Evolutionary conservation across 2,113 vertebrate species (phyloP), one percentile per base, ranked within the genome.

Genomic region (Mellivora capensis): DNA sequence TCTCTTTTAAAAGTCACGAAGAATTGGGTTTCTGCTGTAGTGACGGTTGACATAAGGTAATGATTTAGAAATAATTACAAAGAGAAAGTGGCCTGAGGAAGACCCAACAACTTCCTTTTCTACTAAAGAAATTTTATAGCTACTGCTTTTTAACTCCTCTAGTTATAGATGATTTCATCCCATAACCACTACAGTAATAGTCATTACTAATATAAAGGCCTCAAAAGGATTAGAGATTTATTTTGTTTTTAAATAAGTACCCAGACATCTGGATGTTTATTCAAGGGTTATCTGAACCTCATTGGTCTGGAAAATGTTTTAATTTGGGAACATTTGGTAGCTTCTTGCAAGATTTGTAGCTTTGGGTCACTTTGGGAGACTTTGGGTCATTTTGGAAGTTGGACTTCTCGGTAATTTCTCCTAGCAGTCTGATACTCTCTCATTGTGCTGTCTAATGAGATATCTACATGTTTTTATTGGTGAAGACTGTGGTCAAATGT

Each of bases 31-130:
- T 57, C 85, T 59, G 83, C 90, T 52, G 71, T 95, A 21, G 91
- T 84, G 29, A 94, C 74, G 49, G 74, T 4, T 37, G 83, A 84
- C 67, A 52, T 52, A 39, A 69, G 42, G 93, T 94, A 95, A 96
- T 95, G 88, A 90, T 94, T 86, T 1, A 37, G 54, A 94, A 69
- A 90, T 72, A 74, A 96, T 95, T 94, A 25, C 9, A 92, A 97
- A 97, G 62, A 34, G 31, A 96, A 88, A 85, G 89, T 37, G 59
- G 54, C 69, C 87, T 31, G 27, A 82, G 44, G 67, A 93, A 88
- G 88, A 71, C 10, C 62, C 37, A 49, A 39, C 3, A 39, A 79
- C 39, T 25, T 81, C 25, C 21, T 52, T 20, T 34, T 83, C 39
- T 67, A 64, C 52, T 37, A 37, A 89, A 87, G 76, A 87, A 86